Conservation (phyloP, 1,140 invertebrate species). For the Drosophila kurseongensis region DNA sequence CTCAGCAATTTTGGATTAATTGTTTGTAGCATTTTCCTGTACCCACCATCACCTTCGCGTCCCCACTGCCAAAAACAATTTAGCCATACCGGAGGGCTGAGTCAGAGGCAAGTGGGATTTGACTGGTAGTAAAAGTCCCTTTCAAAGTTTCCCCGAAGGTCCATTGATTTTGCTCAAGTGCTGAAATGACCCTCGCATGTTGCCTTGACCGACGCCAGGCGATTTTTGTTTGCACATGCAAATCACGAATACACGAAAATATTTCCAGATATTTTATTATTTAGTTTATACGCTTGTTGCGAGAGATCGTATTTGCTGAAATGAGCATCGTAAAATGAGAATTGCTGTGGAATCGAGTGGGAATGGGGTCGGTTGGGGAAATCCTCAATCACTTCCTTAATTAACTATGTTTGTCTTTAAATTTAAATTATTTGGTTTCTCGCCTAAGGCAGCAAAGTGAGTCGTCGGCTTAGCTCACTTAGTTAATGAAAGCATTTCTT, state of each 20-base stretch:
- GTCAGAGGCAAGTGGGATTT: slow-evolving; percentile 19
- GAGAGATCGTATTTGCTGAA: slow-evolving; percentile 1
- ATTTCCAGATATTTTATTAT: slow-evolving; percentile 27
- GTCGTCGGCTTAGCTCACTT: background rate
- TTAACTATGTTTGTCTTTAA: slow-evolving; percentile 21
- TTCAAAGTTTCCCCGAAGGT: slow-evolving; percentile 4
- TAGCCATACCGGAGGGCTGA: slow-evolving; percentile 3
- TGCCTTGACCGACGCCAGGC: background rate
- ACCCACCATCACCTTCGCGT: slow-evolving; percentile 1
- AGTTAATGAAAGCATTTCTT: slow-evolving; percentile 27
- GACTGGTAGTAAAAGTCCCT: background rate
- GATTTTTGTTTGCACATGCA: slow-evolving; percentile 13
- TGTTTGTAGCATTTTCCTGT: slow-evolving; percentile 37
- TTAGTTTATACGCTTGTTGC: background rate
- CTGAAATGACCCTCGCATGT: slow-evolving; percentile 6
- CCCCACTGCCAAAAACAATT: slow-evolving; percentile 14
- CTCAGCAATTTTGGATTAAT: slow-evolving; percentile 43
- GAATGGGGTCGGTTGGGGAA: background rate
- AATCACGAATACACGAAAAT: slow-evolving; percentile 14
- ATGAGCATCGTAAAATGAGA: background rate
- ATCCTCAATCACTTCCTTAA: slow-evolving; percentile 21
- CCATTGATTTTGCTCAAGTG: slow-evolving; percentile 16
- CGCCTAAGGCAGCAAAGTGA: slow-evolving; percentile 1
- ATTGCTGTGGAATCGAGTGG: background rate
- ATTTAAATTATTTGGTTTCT: slow-evolving; percentile 15